phyloP scores from a whole-genome alignment of 2,797 vertebrate genomes.

The Antennarius maculatus region DNA sequence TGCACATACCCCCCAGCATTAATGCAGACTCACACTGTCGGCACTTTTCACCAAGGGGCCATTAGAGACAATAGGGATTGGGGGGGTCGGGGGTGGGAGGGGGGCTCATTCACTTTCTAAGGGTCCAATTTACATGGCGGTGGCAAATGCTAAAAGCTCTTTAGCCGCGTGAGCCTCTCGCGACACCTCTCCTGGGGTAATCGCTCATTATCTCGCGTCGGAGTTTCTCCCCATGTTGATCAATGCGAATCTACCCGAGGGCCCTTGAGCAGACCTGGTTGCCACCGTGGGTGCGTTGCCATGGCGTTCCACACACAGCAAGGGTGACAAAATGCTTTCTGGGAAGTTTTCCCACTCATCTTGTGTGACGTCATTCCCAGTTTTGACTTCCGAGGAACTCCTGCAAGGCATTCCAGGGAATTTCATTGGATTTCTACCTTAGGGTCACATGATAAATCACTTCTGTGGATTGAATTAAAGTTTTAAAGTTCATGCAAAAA shows the following conservation, averaged over 20 bases:
- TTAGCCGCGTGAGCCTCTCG: constrained; percentile 50
- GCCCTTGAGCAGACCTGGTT: background rate
- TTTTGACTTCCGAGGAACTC: too few relatives aligned
- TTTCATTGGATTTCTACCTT: too few relatives aligned
- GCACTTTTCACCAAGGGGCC: constrained; percentile 73
- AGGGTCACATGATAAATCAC: too few relatives aligned
- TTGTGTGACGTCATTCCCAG: too few relatives aligned
- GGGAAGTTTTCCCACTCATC: too few relatives aligned
- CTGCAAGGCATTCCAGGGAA: too few relatives aligned
- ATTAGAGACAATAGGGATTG: constrained; percentile 73
- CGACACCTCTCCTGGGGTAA: constrained; percentile 47
- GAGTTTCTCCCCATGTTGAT: constrained; percentile 26
- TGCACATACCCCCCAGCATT: constrained; percentile 60
- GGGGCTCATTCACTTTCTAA: constrained; percentile 71
- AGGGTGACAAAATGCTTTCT: too few relatives aligned
- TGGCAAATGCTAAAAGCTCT: constrained; percentile 72
- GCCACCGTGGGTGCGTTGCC: too few relatives aligned
- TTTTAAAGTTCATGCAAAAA: too few relatives aligned
- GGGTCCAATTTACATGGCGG: constrained; percentile 73
- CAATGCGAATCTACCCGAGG: constrained; percentile 9
- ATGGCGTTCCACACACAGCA: too few relatives aligned
- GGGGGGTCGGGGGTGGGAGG: too few relatives aligned
- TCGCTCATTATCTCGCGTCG: constrained; percentile 29
- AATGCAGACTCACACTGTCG: constrained; percentile 71
- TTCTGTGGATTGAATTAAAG: too few relatives aligned